A percentile compares a stretch with the other conserved stretches of the same genome.
Evolutionary conservation across 92 coral and sea anemone species (phyloP).

Genomic region (Epizoanthus scotinus): DNA sequence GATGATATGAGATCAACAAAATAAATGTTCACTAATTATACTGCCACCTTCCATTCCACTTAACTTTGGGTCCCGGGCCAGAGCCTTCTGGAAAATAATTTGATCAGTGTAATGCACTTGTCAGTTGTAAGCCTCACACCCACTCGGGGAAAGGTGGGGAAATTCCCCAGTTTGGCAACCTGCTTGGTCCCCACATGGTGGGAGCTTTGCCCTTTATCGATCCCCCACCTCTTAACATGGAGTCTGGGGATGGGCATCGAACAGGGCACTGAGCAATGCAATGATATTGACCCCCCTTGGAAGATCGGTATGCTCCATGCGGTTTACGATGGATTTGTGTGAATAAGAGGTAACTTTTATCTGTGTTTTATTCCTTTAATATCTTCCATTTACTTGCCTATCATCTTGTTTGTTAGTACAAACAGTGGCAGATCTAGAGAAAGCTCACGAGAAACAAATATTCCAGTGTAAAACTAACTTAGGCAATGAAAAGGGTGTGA

Average conservation of each 20-base stretch:
- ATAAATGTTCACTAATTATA: background rate
- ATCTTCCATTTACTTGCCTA: too few species aligned
- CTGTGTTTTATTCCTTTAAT: too few species aligned
- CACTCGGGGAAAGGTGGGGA: background rate
- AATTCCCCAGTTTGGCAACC: background rate
- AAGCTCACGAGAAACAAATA: too few species aligned
- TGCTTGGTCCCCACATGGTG: background rate
- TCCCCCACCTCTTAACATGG: background rate
- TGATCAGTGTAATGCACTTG: too few species aligned
- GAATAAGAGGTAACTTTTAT: too few species aligned
- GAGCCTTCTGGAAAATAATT: too few species aligned
- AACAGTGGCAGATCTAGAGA: too few species aligned
- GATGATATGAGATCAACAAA: slow-evolving; percentile 15
- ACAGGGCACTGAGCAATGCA: background rate
- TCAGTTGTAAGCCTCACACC: too few species aligned
- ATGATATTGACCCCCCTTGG: background rate
- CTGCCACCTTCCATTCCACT: background rate
- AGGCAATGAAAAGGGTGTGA: too few species aligned
- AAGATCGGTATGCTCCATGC: background rate
- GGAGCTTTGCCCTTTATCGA: background rate
- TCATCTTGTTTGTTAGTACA: too few species aligned
- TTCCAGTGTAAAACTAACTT: too few species aligned
- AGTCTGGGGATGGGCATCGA: background rate
- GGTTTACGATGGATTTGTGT: background rate
- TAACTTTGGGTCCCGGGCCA: too few species aligned